phyloP scores from a whole-genome alignment of 2,797 vertebrate species.

The Kryptolebias ocellatus region DNA sequence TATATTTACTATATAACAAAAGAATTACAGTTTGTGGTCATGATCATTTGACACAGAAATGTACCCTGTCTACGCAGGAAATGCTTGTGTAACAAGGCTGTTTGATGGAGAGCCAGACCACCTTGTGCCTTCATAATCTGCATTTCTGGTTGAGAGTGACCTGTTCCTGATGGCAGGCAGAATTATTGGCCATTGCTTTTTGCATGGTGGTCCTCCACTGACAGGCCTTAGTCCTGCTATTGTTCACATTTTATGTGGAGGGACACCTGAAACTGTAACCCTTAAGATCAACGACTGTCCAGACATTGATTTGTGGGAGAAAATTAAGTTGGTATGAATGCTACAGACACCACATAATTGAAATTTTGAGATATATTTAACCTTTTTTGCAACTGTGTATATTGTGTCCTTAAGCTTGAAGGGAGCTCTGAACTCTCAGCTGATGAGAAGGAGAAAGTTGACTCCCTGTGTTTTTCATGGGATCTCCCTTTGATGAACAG shows the following conservation, averaged over 20 bases:
- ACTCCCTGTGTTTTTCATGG: background rate
- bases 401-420: background rate
- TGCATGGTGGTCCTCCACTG: background rate
- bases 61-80: background rate
- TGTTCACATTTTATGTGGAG: background rate
- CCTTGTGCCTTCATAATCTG: background rate
- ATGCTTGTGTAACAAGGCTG: background rate
- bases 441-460: background rate
- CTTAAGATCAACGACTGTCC: background rate
- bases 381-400: background rate
- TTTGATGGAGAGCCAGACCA: background rate
- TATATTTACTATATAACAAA: background rate
- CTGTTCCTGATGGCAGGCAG: conserved; percentile 1
- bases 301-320: background rate
- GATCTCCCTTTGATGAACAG: background rate
- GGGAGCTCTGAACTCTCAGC: background rate
- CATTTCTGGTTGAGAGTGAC: background rate
- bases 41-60: background rate
- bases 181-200: background rate
- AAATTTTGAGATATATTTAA: no score
- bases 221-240: background rate
- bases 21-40: background rate
- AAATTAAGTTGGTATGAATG: background rate
- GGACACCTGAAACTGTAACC: background rate
- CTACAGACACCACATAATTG: background rate